Evolutionary conservation across 2,797 vertebrate species (phyloP).

Genomic region (Pangasius krempfi): DNA sequence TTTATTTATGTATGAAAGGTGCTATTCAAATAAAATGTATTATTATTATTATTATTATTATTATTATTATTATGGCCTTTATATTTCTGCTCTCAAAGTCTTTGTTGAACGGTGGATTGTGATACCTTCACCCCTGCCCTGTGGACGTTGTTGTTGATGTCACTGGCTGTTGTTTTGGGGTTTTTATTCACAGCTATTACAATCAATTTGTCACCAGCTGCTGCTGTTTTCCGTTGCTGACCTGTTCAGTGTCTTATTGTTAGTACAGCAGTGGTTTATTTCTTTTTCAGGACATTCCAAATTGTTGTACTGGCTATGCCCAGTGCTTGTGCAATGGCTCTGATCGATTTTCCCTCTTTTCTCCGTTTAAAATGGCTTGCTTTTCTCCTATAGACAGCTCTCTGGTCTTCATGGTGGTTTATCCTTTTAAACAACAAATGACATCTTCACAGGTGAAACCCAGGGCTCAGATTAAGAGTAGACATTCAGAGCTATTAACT

Average conservation of each 20-base stretch:
- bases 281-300: not conserved
- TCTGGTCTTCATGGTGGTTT: not conserved
- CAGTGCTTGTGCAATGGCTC: not conserved
- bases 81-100: not conserved
- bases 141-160: not conserved
- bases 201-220: not conserved
- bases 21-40: no score
- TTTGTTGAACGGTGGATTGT: not conserved
- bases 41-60: no score
- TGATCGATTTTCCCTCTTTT: not conserved
- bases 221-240: not conserved
- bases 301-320: not conserved
- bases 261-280: not conserved
- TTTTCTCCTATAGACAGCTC: not conserved
- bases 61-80: no score
- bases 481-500: not conserved
- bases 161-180: not conserved
- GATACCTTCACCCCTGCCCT: not conserved
- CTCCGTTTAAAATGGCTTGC: not conserved
- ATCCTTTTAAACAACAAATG: not conserved
- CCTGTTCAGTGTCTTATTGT: not conserved
- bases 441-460: not conserved
- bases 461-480: not conserved
- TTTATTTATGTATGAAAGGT: no score
- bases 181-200: no score